Evolutionary conservation across 2,888 invertebrate genomes (phyloP).

Genomic region (Lysandra coridon): DNA sequence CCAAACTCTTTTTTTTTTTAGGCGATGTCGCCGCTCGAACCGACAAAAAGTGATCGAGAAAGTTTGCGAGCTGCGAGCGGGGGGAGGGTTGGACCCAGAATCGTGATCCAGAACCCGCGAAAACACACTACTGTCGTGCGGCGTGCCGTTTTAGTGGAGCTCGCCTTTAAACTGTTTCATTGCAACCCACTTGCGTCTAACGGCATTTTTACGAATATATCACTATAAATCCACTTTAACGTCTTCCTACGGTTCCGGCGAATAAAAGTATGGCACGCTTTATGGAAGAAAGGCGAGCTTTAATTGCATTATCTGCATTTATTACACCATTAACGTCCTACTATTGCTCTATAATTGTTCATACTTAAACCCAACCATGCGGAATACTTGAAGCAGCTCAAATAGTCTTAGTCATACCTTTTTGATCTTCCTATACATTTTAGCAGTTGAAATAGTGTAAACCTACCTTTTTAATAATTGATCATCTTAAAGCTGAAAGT

Average conservation of each 20-base stretch:
- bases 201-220: slow-evolving; percentile 33
- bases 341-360: slow-evolving; percentile 17
- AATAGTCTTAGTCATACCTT: neutral
- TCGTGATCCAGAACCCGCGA: too few species aligned
- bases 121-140: too few species aligned
- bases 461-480: too few species aligned
- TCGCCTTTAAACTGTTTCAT: neutral
- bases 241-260: slow-evolving; percentile 34
- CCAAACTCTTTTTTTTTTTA: too few species aligned
- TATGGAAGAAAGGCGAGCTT: slow-evolving; percentile 38
- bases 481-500: too few species aligned
- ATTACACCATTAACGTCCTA: neutral
- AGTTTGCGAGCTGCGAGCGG: too few species aligned
- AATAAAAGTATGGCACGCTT: slow-evolving; percentile 36
- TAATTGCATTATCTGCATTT: slow-evolving; percentile 18
- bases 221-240: slow-evolving; percentile 36
- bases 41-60: too few species aligned
- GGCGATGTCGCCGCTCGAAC: too few species aligned
- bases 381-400: neutral
- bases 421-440: neutral
- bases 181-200: slow-evolving; percentile 34
- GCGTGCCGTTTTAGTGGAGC: neutral
- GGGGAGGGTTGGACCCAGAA: too few species aligned
- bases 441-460: too few species aligned
- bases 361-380: slow-evolving; percentile 8